phyloP scores from a whole-genome alignment of 2,888 invertebrate genomes.

The Oasisia sp. region DNA sequence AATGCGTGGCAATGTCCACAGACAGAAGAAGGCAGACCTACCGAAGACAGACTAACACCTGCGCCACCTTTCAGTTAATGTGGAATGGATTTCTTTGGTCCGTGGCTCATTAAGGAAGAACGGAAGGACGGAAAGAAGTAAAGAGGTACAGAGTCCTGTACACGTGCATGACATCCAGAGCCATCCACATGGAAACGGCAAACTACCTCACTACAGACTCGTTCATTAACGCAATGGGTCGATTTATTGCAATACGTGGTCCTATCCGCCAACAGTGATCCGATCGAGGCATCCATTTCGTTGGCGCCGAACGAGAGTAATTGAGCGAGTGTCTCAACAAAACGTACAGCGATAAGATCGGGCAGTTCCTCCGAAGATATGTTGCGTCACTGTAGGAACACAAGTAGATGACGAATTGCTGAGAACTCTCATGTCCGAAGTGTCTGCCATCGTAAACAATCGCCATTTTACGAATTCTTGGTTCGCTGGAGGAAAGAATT shows the following conservation, averaged over 20 bases:
- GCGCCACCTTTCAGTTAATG: conserved; percentile 48
- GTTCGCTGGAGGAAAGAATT: too few relatives aligned
- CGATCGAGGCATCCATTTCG: conserved; percentile 41
- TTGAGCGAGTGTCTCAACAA: conserved; percentile 27
- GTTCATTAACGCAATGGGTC: conserved; percentile 42
- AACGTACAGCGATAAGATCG: conserved; percentile 31
- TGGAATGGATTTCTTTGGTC: conserved; percentile 61
- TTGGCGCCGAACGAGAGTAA: conserved; percentile 38
- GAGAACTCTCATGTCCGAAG: conserved; percentile 36
- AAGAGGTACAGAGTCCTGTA: conserved; percentile 56
- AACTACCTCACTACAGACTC: conserved; percentile 41
- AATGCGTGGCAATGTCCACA: conserved; percentile 39
- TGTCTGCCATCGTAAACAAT: conserved; percentile 31
- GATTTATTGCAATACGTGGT: conserved; percentile 41
- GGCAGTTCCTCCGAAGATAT: conserved; percentile 25
- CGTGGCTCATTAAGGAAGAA: conserved; percentile 47
- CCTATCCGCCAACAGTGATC: conserved; percentile 35
- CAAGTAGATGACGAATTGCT: conserved; percentile 34
- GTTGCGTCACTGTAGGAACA: conserved; percentile 22
- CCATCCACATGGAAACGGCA: conserved; percentile 46
- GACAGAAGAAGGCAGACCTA: conserved; percentile 57
- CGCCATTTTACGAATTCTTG: too few relatives aligned
- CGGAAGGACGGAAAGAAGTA: conserved; percentile 44
- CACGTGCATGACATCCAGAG: conserved; percentile 53
- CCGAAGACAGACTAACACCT: conserved; percentile 51